Evolutionary conservation across 1,140 invertebrate genomes (phyloP).

Genomic region (Bombus fervidus): DNA sequence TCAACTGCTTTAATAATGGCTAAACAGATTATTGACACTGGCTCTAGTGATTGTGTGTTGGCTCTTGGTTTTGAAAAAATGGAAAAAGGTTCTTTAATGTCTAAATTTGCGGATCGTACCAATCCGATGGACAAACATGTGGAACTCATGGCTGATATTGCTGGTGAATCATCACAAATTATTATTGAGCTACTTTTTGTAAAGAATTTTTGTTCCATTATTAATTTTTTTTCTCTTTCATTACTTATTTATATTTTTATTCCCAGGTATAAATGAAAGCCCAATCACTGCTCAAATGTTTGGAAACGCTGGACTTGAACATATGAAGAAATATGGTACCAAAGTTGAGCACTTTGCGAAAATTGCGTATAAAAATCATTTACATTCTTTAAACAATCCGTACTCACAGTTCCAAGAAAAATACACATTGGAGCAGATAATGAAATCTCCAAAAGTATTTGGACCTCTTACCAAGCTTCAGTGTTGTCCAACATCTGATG

Average conservation of each 20-base stretch:
- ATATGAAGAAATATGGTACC: constrained; percentile 98
- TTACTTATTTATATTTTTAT: constrained; percentile 7
- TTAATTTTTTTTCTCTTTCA: background rate
- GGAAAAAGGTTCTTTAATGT: constrained; percentile 93
- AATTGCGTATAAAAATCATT: constrained; percentile 98
- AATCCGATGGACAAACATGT: constrained; percentile 98
- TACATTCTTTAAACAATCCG: constrained; percentile 98
- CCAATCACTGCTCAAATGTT: constrained; percentile 98
- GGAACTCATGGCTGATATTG: constrained; percentile 91
- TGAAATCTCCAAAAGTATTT: constrained; percentile 92
- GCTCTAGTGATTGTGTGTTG: constrained; percentile 92
- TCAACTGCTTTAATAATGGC: constrained; percentile 95
- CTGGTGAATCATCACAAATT: constrained; percentile 82
- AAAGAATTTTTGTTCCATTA: background rate
- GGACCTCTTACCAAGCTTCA: constrained; percentile 97
- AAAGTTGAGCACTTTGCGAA: constrained; percentile 97
- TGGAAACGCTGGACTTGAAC: constrained; percentile 97
- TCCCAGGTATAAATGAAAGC: constrained; percentile 85
- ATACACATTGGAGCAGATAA: constrained; percentile 94
- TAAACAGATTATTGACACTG: constrained; percentile 95
- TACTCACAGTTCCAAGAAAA: constrained; percentile 96
- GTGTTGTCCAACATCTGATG: constrained; percentile 98
- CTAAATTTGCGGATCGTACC: constrained; percentile 93
- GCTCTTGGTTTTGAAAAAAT: constrained; percentile 99
- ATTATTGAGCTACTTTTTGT: background rate